Base-by-base conservation (phyloP, 1,140 invertebrate species). In the Babylonia areolata region DNA sequence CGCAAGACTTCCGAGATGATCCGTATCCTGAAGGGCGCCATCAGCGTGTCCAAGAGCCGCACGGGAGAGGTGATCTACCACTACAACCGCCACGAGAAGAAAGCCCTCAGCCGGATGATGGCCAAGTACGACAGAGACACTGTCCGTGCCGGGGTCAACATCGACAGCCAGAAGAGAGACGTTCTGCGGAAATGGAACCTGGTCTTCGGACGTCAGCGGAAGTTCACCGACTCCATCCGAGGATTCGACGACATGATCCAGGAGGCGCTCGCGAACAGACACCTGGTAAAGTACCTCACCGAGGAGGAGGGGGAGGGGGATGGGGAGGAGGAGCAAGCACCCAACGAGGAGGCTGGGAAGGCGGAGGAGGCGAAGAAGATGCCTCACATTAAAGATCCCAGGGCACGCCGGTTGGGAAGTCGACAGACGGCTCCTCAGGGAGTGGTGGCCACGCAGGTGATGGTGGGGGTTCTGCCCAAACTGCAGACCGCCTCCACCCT, bases 61-160 rank as follows among this genome's bases (percentile, higher is more conserved):
- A 88, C 90, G 9, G 90, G 90, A 1, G 88, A 90, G 35, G 89
- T 88, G 17, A 88, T 89, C 71, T 90, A 88, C 80, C 84, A 85
- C 51, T 88, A 86, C 64, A 90, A 90, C 83, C 88, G 88, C 79
- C 85, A 87, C 46, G 90, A 89, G 54, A 88, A 87, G 86, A 88
- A 87, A 80, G 85, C 86, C 17, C 77, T 90, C 42, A 85, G 87
- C 20, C 64, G 86, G 33, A 39, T 58, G 20, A 40, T 90, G 20
- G 42, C 69, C 54, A 87, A 82, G 69, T 86, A 87, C 33, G 88
- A 87, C 51, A 79, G 73, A 3, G 85, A 88, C 54, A 81, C 79
- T 11, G 35, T 20, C 17, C 82, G 89, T 35, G 81, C 81, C 23
- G 40, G 86, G 12, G 58, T 87, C 17, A 81, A 86, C 58, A 89